phyloP scores from a whole-genome alignment of 1,140 invertebrate genomes.

The Holotrichia oblita region DNA sequence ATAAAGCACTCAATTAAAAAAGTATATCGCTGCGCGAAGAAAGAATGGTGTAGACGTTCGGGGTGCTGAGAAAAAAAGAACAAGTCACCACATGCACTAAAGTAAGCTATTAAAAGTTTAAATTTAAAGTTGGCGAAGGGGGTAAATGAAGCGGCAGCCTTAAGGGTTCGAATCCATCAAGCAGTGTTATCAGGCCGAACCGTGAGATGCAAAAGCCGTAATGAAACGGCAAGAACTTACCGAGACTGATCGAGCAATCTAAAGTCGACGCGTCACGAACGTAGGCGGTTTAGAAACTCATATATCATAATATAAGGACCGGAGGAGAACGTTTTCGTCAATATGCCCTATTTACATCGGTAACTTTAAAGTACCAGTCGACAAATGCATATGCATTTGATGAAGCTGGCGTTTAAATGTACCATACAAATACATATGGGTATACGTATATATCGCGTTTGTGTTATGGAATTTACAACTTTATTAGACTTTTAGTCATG shows the following conservation, averaged over 20 bases:
- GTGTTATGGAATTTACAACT: too few relatives aligned
- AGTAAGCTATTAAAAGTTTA: conserved; percentile 33
- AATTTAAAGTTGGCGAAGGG: conserved; percentile 33
- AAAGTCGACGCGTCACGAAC: conserved; percentile 46
- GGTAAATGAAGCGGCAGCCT: conserved; percentile 18
- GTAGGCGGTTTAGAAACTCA: conserved; percentile 44
- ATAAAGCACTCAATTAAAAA: conserved; percentile 15
- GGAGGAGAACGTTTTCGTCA: conserved; percentile 47
- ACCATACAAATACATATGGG: not conserved
- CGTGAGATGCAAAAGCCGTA: conserved; percentile 45
- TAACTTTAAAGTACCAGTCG: conserved; percentile 45
- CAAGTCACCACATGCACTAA: conserved; percentile 25
- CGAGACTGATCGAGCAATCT: conserved; percentile 49
- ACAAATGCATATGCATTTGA: conserved; percentile 45
- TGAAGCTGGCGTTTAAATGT: not conserved
- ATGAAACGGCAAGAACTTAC: conserved; percentile 48
- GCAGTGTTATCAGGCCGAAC: conserved; percentile 17
- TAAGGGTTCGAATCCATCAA: conserved; percentile 33
- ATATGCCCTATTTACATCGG: conserved; percentile 50
- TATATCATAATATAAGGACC: conserved; percentile 49
- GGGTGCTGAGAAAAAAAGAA: not conserved
- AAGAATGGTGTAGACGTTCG: conserved; percentile 24
- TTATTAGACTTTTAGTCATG: too few relatives aligned
- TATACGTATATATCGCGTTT: not conserved
- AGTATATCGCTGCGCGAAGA: conserved; percentile 25